Evolutionary conservation across 2,113 vertebrate genomes (phyloP).

Genomic region (Mirounga angustirostris): DNA sequence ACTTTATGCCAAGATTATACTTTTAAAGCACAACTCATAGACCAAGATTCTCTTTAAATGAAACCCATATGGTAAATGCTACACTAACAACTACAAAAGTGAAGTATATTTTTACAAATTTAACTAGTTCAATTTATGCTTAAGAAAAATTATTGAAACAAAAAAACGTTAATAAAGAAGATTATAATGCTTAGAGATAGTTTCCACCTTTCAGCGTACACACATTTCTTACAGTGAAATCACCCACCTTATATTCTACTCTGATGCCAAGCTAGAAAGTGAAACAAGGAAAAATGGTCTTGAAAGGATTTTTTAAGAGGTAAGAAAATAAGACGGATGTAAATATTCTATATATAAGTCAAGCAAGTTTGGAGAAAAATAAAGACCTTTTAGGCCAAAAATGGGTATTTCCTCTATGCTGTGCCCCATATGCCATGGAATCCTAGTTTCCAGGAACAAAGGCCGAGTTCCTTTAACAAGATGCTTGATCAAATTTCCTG

Average conservation of each 20-base stretch:
- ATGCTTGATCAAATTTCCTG: conserved; percentile 79
- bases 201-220: conserved; percentile 78
- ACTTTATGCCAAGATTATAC: conserved; percentile 65
- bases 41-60: conserved; percentile 76
- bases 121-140: conserved; percentile 71
- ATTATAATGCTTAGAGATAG: conserved; percentile 72
- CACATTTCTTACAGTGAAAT: conserved; percentile 81
- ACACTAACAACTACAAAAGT: conserved; percentile 68
- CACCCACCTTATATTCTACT: conserved; percentile 86
- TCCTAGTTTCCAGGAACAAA: conserved; percentile 82
- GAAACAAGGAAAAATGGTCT: conserved; percentile 85
- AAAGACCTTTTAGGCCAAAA: conserved; percentile 85
- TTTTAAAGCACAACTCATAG: conserved; percentile 75
- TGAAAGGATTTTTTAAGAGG: conserved; percentile 85
- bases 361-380: conserved; percentile 87
- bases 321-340: conserved; percentile 86
- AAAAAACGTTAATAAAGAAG: conserved; percentile 68
- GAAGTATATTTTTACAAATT: conserved; percentile 69
- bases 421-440: conserved; percentile 78
- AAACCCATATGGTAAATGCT: conserved; percentile 71
- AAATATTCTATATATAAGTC: conserved; percentile 86
- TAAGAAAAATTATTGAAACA: conserved; percentile 74
- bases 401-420: conserved; percentile 80
- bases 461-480: conserved; percentile 85
- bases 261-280: conserved; percentile 86